Base-by-base conservation (phyloP, 2,888 invertebrate species). In the Portevinia maculata region DNA sequence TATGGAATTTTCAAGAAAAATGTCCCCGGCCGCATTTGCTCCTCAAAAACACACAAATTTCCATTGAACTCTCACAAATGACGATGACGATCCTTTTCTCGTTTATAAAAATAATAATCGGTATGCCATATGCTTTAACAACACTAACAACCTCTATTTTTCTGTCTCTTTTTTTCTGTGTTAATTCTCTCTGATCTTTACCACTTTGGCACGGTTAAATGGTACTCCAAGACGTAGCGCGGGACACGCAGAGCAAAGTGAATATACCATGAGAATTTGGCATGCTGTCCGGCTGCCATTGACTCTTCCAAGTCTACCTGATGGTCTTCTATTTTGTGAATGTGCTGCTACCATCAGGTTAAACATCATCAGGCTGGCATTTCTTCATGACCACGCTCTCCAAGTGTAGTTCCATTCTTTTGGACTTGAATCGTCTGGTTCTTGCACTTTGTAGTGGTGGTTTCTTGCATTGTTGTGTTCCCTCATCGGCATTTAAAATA, bases 221-320 rank as follows among this genome's bases (percentile, higher is more conserved):
- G 65, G 37, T 62, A 64, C 55, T 65, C 46, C 30, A 55, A 30
- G 55, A 62, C 55, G 24, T 24, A 15, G 17, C 48, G 32, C 65
- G 53, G 69, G 41, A n/a, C 57, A 37, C 39, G 48, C 24, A 55
- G 44, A 32, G 46, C 37, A n/a, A n/a, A 15, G 64, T 17, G 28
- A 39, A 17, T 39, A 59, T 50, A 34, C 55, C 65, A 76, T 76
- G 76, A 52, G 81, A 81, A 81, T 78, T 78, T 78, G 76, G 83
- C 78, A 83, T 78, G 76, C 73, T 78, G 78, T 78, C 78, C 83
- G 83, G 83, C 78, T 83, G 83, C 83, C 83, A 78, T 78, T 83
- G 83, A 83, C 83, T 83, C 83, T 71, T 76, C 52, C 44, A 78
- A 73, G 78, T 78, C 83, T 83, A 78, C 83, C 83, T 83, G 83